phyloP scores from a whole-genome alignment of 2,888 invertebrate genomes.

The Germaria angustata region DNA sequence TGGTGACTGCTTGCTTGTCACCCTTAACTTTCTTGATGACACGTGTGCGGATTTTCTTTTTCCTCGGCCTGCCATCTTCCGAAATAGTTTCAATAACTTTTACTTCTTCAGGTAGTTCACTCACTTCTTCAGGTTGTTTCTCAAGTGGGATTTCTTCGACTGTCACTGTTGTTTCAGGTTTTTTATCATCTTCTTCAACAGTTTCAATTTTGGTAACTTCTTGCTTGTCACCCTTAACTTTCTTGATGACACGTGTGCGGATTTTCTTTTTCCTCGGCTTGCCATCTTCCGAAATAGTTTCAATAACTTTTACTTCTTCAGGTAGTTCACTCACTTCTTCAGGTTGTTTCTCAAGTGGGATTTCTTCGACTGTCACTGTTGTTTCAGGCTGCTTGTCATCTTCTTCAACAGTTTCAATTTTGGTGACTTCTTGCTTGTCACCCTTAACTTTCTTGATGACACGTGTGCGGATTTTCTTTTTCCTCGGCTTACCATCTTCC shows the following conservation, averaged over 20 bases:
- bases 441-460: conserved; percentile 29
- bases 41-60: conserved; percentile 51
- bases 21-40: conserved; percentile 53
- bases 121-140: not conserved
- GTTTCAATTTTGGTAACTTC: conserved; percentile 13
- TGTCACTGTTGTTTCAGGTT: conserved; percentile 11
- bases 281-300: not conserved
- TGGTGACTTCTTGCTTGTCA: conserved; percentile 29
- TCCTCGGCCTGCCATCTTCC: not conserved
- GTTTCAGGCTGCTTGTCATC: conserved; percentile 37
- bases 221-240: conserved; percentile 4
- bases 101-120: not conserved
- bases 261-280: not conserved
- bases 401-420: conserved; percentile 36
- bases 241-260: conserved; percentile 5
- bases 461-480: conserved; percentile 24
- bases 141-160: not conserved
- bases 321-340: not conserved
- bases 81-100: conserved; percentile 1
- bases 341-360: not conserved
- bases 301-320: not conserved
- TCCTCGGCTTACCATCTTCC: conserved; percentile 16
- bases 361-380: conserved; percentile 23
- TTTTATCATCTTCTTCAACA: conserved; percentile 5
- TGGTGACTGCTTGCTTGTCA: conserved; percentile 48